Evolutionary conservation across 2,113 vertebrate species (phyloP).

Genomic region (Ammodytes marinus): DNA sequence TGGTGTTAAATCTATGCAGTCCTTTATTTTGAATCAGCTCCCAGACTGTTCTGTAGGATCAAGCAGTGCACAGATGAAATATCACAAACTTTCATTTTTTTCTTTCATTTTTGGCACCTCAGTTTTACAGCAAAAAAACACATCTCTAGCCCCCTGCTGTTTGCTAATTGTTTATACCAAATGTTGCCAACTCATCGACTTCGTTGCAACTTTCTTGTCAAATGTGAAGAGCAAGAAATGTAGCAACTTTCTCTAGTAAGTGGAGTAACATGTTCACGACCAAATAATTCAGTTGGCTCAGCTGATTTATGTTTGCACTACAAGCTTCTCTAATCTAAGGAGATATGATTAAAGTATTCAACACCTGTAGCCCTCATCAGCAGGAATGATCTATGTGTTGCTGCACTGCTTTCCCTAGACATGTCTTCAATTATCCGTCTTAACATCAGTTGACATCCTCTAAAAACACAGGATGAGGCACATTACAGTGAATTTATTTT

Average conservation of each 20-base stretch:
- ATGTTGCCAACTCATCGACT: background rate
- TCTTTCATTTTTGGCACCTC: too few relatives aligned
- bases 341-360: background rate
- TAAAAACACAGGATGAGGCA: background rate
- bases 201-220: background rate
- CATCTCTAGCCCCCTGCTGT: background rate
- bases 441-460: background rate
- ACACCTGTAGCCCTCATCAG: background rate
- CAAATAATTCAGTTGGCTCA: background rate
- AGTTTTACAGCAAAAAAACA: too few relatives aligned
- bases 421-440: background rate
- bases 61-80: background rate
- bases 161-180: background rate
- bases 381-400: background rate
- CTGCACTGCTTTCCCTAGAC: background rate
- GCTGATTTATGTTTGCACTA: background rate
- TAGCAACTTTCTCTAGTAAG: background rate
- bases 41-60: background rate
- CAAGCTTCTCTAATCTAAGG: constrained; percentile 9
- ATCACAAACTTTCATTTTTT: background rate
- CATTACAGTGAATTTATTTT: constrained; percentile 1
- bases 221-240: background rate
- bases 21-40: background rate
- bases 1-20: background rate
- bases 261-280: background rate